Base-by-base conservation (phyloP, 2,888 invertebrate genomes). In the Platerodrilus igneus region DNA sequence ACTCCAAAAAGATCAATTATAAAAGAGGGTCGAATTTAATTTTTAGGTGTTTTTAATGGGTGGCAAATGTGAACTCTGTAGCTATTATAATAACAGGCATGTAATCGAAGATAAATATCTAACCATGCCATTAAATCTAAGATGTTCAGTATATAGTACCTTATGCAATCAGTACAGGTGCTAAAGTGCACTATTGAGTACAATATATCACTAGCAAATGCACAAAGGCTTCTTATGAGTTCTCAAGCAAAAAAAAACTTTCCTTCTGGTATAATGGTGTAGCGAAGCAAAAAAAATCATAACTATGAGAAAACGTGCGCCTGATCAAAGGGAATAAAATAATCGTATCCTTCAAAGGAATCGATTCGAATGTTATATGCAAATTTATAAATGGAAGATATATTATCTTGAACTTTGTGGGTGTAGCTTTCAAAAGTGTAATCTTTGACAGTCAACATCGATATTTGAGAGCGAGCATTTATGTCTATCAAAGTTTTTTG, bases 1-100 rank as follows among this genome's bases (percentile, higher is more conserved):
- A 40, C 37, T 3, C 25, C 49, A 1, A 49, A 4, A 7, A 53
- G 11, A 34, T 53, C 53, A 1, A 37, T 9, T 4, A 50, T 3
- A 9, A 53, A 50, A 8, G 42, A 40, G 18, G 44, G 32, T 1
- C 9, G 34, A 3, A 51, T 22, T 17, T 53, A 53, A 39, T 51
- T 25, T 4, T 7, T 13, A 1, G 51, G 45, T 2, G 53, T 53
- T 17, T 34, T 41, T 11, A 47, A 23, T 4, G 53, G 53, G 31
- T 53, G 53, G 8, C 38, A 44, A n/a, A 53, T 34, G 17, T 51
- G 27, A 29, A 51, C 33, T 9, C 49, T 45, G 1, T 37, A 15
- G n/a, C 44, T 21, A 19, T 48, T 47, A 25, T 53, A 50, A 21
- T 50, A 53, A 23, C 46, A 45, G 6, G 52, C 41, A 30, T 53